These are phyloP conservation scores for Heliconius erato DNA, from an alignment of 2,888 invertebrate genomes.

Conservation along the genomic window DNA sequence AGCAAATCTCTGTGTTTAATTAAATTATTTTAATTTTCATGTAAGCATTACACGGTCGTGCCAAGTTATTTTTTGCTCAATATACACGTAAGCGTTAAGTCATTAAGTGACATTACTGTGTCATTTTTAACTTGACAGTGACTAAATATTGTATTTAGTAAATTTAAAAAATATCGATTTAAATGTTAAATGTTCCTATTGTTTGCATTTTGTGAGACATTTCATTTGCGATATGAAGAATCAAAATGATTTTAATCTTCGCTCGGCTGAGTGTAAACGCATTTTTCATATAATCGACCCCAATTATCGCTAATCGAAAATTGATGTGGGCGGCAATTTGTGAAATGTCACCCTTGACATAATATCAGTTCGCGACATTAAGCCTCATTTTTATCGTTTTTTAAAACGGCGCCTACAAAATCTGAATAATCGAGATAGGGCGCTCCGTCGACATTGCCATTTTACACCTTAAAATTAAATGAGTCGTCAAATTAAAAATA, in stretches of 20 bases:
- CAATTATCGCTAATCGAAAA: conserved; percentile 81
- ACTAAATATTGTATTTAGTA: not conserved
- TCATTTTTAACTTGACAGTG: not conserved
- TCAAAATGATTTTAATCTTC: conserved; percentile 20
- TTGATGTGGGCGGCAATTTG: conserved; percentile 83
- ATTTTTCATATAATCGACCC: conserved; percentile 52
- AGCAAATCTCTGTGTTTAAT: not conserved
- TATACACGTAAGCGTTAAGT: not conserved
- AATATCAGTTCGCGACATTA: conserved; percentile 75
- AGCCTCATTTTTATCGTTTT: conserved; percentile 55
- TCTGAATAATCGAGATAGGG: conserved; percentile 41
- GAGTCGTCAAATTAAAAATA: conserved; percentile 29
- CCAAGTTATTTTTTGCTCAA: not conserved
- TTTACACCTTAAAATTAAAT: conserved; percentile 23
- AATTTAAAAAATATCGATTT: no score
- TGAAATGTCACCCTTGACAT: conserved; percentile 78
- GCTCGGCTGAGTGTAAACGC: conserved; percentile 39
- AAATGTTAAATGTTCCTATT: not conserved
- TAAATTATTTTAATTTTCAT: not conserved
- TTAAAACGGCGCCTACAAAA: conserved; percentile 44
- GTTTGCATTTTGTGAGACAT: not conserved
- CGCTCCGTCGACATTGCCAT: conserved; percentile 28
- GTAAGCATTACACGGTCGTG: not conserved
- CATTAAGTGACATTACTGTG: not conserved
- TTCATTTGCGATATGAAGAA: not conserved